Conservation (phyloP, 2,888 invertebrate species). For the Ametastegia equiseti region DNA sequence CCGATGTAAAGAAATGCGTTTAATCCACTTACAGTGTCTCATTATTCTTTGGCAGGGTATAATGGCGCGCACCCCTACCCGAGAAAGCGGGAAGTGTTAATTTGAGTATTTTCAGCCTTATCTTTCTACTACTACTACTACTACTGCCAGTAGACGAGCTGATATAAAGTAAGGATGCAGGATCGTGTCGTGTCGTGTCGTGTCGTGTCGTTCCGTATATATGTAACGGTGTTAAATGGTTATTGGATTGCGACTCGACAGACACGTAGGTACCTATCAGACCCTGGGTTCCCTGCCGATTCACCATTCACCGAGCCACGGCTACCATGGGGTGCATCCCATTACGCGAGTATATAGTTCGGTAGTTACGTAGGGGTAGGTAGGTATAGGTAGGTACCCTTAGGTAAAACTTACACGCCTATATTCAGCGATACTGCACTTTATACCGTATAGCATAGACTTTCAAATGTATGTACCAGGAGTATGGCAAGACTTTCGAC, state of each 20-base stretch:
- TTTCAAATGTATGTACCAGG: neutral
- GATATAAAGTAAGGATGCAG: constrained; percentile 16
- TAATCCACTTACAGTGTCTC: constrained; percentile 40
- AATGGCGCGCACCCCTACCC: neutral
- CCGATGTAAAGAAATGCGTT: constrained; percentile 26
- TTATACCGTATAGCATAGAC: neutral
- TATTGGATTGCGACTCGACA: constrained; percentile 64
- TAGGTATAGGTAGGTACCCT: neutral
- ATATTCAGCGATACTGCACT: constrained; percentile 1
- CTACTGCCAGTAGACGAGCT: too few relatives aligned
- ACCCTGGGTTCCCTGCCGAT: neutral
- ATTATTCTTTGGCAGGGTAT: constrained; percentile 27
- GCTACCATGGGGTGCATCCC: constrained; percentile 7
- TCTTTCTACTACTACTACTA: neutral
- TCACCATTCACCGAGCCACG: constrained; percentile 5
- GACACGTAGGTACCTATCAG: constrained; percentile 60
- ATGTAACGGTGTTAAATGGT: constrained; percentile 60
- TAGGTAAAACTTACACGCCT: neutral
- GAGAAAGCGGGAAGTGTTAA: constrained; percentile 18
- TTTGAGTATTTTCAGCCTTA: constrained; percentile 6
- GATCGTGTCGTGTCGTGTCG: too few relatives aligned
- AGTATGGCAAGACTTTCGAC: neutral
- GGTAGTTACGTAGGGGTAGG: neutral
- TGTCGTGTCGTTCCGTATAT: constrained; percentile 3
- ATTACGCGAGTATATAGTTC: neutral